phyloP scores from a whole-genome alignment of 1,140 invertebrate genomes.

The Meloidogyne hapla region DNA sequence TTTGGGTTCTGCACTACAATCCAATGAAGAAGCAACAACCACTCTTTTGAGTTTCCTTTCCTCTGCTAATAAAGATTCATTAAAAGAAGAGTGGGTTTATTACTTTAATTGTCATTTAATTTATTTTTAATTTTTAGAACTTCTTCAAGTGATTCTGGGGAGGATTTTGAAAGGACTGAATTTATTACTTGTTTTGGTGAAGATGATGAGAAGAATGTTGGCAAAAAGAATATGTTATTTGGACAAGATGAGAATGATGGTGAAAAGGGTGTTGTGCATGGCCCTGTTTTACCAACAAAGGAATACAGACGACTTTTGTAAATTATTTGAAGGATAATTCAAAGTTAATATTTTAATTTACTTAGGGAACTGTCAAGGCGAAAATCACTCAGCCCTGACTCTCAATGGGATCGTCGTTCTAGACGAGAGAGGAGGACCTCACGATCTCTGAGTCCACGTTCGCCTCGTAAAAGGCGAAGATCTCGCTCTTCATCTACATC shows the following conservation, averaged over 20 bases:
- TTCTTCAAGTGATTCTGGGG: conserved; percentile 41
- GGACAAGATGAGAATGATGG: conserved; percentile 32
- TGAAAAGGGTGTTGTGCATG: conserved; percentile 40
- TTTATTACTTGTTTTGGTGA: conserved; percentile 60
- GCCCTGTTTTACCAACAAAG: conserved; percentile 46
- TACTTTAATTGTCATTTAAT: neutral
- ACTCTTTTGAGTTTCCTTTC: conserved; percentile 52
- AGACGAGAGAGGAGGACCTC: neutral
- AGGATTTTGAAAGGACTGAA: conserved; percentile 47
- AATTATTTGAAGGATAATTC: neutral
- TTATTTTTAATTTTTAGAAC: conserved; percentile 31
- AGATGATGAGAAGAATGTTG: conserved; percentile 24
- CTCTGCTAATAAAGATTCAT: conserved; percentile 23
- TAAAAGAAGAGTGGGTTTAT: conserved; percentile 33
- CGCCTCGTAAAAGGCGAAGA: neutral
- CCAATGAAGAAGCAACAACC: conserved; percentile 57
- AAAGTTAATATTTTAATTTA: neutral
- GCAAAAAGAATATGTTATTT: neutral
- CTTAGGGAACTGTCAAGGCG: conserved; percentile 24
- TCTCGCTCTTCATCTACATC: conserved; percentile 1
- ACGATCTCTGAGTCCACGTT: neutral
- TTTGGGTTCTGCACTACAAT: conserved; percentile 3
- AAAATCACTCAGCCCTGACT: conserved; percentile 21
- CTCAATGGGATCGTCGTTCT: conserved; percentile 9
- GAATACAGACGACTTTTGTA: conserved; percentile 54